A percentile compares a stretch with the other conserved stretches of the same genome.
Conservation (phyloP, 2,113 vertebrate species). For the Leuciscus idus region DNA sequence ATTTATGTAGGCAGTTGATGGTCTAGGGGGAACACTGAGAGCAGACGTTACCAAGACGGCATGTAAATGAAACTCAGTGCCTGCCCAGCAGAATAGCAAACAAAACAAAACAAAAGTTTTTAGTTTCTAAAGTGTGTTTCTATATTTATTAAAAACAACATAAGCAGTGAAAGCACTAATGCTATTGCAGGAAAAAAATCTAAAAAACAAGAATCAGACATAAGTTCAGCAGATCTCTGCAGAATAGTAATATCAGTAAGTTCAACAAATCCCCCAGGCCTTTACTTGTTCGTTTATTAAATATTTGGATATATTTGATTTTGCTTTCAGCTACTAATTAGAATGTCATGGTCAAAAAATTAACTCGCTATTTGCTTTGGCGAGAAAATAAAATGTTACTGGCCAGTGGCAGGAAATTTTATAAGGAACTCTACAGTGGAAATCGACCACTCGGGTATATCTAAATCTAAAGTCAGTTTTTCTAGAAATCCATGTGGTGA, state of each 20-base stretch:
- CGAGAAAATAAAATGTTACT: not conserved
- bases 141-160: conserved; percentile 4
- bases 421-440: not conserved
- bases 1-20: conserved; percentile 70
- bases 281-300: conserved; percentile 1
- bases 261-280: not conserved
- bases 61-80: conserved; percentile 69
- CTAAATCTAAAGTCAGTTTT: not conserved
- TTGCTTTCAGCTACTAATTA: not conserved
- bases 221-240: not conserved
- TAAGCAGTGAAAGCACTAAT: not conserved
- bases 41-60: conserved; percentile 58
- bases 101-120: not conserved
- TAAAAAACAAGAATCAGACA: not conserved
- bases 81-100: conserved; percentile 69
- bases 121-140: not conserved
- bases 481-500: not conserved
- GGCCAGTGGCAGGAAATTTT: not conserved
- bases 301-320: not conserved
- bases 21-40: conserved; percentile 62
- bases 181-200: not conserved
- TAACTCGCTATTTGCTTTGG: not conserved
- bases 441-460: not conserved
- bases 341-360: not conserved
- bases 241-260: not conserved